Base-by-base conservation (phyloP, 2,797 vertebrate species). In the Cuculus canorus region DNA sequence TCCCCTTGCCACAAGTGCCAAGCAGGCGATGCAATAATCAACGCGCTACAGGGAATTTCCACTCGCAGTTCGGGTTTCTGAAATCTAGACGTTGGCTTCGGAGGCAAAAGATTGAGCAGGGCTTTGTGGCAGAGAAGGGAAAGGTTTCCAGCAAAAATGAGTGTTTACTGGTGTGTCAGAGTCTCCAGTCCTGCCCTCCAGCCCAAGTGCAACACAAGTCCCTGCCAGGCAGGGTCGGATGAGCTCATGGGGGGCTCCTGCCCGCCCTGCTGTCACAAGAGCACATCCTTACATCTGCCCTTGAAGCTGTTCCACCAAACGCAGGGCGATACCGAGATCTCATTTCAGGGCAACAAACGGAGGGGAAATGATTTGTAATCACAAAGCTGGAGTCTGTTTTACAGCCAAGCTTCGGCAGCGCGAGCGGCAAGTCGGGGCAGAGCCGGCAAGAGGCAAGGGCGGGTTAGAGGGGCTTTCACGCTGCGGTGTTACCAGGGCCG, bases 11-110 rank as follows among this genome's bases (percentile, higher is more conserved):
- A 96, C 94, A 90, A 96, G 97, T 98, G 97, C 97, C 98, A 98
- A 98, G 93, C 96, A 96, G 92, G 97, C 97, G 97, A 97, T 97
- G 97, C 85, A 96, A 82, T 94, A 96, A 87, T 94, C 95, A 96
- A 95, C 95, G 48, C 79, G 37, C 96, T 96, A 95, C 90, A 95
- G 97, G 97, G 97, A 97, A 96, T 97, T 98, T 98, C 97, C 97
- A 97, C 96, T 97, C 92, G 96, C 88, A 96, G 96, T 96, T 94
- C 95, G 97, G 95, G 96, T 97, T 97, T 98, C 96, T 97, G 95
- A 98, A 98, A 97, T 95, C 95, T 92, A 93, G 97, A 98, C 91
- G 47, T 95, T 97, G 96, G 95, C 97, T 97, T 97, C 28, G 69
- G 97, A 97, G 94, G 93, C 91, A 95, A 90, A 91, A 76, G 84